Evolutionary conservation across 2,113 vertebrate species (phyloP).

Genomic region (Megaceryle maxima): DNA sequence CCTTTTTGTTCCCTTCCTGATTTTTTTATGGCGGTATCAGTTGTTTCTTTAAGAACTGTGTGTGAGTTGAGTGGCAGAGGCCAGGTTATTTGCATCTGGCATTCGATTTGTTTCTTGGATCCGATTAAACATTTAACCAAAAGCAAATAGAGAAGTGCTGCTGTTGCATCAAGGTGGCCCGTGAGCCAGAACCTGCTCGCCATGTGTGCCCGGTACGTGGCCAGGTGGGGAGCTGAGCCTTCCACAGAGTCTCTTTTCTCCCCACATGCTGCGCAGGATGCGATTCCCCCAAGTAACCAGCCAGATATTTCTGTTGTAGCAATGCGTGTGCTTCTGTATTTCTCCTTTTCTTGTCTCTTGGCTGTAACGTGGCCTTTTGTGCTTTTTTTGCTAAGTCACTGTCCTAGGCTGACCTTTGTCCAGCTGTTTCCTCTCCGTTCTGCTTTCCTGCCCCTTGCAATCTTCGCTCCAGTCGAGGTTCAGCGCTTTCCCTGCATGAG

Average conservation of each 20-base stretch:
- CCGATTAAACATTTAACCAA: slow-evolving; percentile 38
- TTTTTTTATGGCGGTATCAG: neutral
- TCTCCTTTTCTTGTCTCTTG: neutral
- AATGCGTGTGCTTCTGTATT: neutral
- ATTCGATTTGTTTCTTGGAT: neutral
- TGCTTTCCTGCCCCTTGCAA: neutral
- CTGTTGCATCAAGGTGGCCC: neutral
- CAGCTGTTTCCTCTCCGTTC: neutral
- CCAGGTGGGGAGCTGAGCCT: neutral
- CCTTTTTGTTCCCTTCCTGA: neutral
- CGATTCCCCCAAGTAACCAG: neutral
- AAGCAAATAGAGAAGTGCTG: neutral
- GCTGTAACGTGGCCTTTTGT: neutral
- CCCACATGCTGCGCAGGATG: neutral
- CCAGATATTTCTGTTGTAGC: neutral
- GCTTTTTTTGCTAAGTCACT: neutral
- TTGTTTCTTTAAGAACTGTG: neutral
- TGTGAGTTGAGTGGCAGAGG: neutral
- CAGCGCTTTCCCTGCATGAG: neutral
- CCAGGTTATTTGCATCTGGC: neutral
- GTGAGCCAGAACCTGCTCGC: neutral
- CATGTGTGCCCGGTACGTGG: neutral
- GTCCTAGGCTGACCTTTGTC: slow-evolving; percentile 17
- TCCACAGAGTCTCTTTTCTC: neutral
- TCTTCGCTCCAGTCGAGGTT: neutral